Base-by-base conservation (phyloP, 2,113 vertebrate species). In the Sylvia atricapilla region DNA sequence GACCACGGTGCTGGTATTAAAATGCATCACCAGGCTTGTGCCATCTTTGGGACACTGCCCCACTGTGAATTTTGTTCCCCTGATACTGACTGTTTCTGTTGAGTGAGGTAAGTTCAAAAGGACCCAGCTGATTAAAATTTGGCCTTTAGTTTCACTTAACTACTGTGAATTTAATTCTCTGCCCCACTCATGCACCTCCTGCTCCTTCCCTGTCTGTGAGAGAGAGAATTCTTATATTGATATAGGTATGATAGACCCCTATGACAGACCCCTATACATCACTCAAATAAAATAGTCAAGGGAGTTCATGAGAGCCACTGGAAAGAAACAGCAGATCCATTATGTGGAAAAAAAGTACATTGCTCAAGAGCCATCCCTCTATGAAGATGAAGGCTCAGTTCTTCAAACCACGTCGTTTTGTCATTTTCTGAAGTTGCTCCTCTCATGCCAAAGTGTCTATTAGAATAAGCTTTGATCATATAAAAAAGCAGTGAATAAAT, bases 371-470 rank as follows among this genome's bases (percentile, higher is more conserved):
- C 33, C 13, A 3, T 35, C 53, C 17, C 8, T 56, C 15, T 37
- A 5, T 49, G 73, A 82, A 64, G n/a, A 60, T 10, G 22, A 77
- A 55, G 19, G 13, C 49, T 52, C 25, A 74, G 19, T 60, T 84
- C 47, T 90, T 91, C 1, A 3, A 75, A 55, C 62, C 25, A 44
- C 50, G 41, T 66, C 0, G 28, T 77, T 75, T 53, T 91, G 28
- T 76, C 53, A 69, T 53, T 80, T 86, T 78, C 68, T 84, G 77
- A 63, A 85, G 88, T 31, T 93, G 66, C 31, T 87, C 22, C 18
- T 79, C 47, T 84, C 37, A 66, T 30, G 50, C 58, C 0, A 1
- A 82, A 60, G 19, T 2, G 7, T 28, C 66, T 53, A 4, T 13
- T 30, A 33, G 28, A 82, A 58, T 75, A 79, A 69, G 28, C 37